phyloP scores from a whole-genome alignment of 2,797 vertebrate species.

The Amazona finschi region DNA sequence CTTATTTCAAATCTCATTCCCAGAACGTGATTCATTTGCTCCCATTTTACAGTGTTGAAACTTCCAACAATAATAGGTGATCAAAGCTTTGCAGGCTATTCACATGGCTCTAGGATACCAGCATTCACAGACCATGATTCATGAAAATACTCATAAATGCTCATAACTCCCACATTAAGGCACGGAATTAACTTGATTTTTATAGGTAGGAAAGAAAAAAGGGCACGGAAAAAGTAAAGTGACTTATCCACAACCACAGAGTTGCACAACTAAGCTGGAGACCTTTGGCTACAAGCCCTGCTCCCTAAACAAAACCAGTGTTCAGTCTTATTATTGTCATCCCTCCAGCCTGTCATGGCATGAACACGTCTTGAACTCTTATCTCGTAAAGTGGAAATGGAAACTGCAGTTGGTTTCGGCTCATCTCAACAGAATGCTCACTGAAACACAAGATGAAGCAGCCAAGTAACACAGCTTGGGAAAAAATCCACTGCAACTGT shows the following conservation, averaged over 20 bases:
- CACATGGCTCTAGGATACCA: background rate
- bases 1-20: background rate
- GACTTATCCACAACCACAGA: background rate
- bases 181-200: conserved; percentile 20
- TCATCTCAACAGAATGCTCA: background rate
- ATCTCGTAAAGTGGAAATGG: background rate
- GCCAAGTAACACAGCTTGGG: background rate
- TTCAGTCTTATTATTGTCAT: background rate
- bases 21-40: conserved; percentile 12
- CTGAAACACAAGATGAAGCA: background rate
- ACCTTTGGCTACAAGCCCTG: background rate
- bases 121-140: conserved; percentile 26
- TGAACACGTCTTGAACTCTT: background rate
- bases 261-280: background rate
- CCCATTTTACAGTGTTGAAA: background rate
- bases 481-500: background rate
- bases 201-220: background rate
- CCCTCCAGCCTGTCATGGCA: background rate
- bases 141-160: background rate
- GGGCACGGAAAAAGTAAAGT: background rate
- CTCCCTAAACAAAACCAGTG: background rate
- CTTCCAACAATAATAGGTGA: background rate
- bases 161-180: background rate
- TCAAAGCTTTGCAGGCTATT: conserved; percentile 22
- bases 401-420: background rate